A percentile compares a stretch with the other conserved stretches of the same genome.
Conservation (phyloP, 2,797 vertebrate species). For the Pipistrellus nathusii region DNA sequence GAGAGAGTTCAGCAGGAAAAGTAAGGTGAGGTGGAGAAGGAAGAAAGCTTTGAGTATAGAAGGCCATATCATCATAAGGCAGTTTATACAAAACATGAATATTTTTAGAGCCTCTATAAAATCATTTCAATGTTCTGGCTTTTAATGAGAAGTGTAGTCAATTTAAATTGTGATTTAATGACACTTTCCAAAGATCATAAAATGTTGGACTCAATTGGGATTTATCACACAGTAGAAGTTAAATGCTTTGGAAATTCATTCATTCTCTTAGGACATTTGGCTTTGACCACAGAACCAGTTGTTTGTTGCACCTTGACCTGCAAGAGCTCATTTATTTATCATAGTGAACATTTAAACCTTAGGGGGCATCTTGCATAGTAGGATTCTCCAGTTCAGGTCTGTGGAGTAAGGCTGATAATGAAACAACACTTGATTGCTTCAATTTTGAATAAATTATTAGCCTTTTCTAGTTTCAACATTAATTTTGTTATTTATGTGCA, state of each 20-base stretch:
- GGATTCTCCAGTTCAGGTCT: background rate
- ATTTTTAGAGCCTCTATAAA: conserved; percentile 49
- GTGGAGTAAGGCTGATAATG: background rate
- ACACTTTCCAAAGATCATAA: conserved; percentile 56
- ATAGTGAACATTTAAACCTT: conserved; percentile 15
- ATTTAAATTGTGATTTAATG: conserved; percentile 69
- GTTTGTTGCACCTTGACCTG: conserved; percentile 45
- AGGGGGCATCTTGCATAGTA: conserved; percentile 18
- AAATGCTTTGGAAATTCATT: conserved; percentile 54
- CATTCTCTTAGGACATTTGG: conserved; percentile 42
- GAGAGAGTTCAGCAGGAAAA: background rate
- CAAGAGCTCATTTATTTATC: conserved; percentile 29
- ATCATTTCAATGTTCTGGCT: conserved; percentile 47
- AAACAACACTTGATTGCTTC: conserved; percentile 53
- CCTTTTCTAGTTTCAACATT: conserved; percentile 65
- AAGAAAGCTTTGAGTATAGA: conserved; percentile 13
- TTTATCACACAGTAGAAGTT: conserved; percentile 19
- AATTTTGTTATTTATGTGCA: conserved; percentile 74
- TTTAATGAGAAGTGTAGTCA: conserved; percentile 45
- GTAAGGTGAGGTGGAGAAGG: background rate
- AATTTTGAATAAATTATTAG: conserved; percentile 71
- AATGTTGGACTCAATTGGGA: conserved; percentile 15
- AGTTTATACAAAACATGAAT: conserved; percentile 43
- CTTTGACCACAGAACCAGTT: conserved; percentile 55
- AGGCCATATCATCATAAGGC: background rate